Percentiles rank a stretch among this genome's conserved stretches.
Evolutionary conservation across 2,797 vertebrate species (phyloP).

Genomic region (Smutsia temminckii): DNA sequence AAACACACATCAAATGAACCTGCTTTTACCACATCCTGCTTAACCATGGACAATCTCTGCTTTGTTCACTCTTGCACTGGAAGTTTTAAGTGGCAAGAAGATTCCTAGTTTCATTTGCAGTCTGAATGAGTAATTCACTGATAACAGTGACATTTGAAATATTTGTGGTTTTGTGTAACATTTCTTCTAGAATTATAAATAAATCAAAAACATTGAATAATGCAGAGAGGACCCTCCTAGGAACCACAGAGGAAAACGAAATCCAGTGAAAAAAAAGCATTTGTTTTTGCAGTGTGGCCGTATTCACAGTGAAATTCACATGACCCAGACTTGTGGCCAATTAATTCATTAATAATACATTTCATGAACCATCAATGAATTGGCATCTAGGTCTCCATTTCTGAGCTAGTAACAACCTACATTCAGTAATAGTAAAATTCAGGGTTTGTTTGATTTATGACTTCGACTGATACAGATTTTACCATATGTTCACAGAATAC

Average conservation of each 20-base stretch:
- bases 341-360: constrained; percentile 79
- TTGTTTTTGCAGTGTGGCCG: constrained; percentile 58
- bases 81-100: constrained; percentile 60
- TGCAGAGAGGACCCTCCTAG: constrained; percentile 59
- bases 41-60: constrained; percentile 47
- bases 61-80: background rate
- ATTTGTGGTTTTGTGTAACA: constrained; percentile 63
- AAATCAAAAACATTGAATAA: constrained; percentile 71
- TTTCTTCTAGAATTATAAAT: constrained; percentile 74
- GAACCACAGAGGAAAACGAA: constrained; percentile 57
- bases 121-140: constrained; percentile 62
- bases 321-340: constrained; percentile 28
- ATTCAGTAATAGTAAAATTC: constrained; percentile 62
- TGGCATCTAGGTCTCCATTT: constrained; percentile 52
- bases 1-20: background rate
- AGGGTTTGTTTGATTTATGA: constrained; percentile 65
- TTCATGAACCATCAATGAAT: constrained; percentile 74
- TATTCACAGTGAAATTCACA: constrained; percentile 43
- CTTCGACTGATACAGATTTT: constrained; percentile 63
- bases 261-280: constrained; percentile 64
- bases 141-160: constrained; percentile 65
- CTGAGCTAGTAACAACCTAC: constrained; percentile 70
- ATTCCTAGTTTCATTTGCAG: constrained; percentile 44
- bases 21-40: constrained; percentile 33
- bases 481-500: constrained; percentile 45